phyloP scores from a whole-genome alignment of 2,888 invertebrate species.

The Magallana nippona region DNA sequence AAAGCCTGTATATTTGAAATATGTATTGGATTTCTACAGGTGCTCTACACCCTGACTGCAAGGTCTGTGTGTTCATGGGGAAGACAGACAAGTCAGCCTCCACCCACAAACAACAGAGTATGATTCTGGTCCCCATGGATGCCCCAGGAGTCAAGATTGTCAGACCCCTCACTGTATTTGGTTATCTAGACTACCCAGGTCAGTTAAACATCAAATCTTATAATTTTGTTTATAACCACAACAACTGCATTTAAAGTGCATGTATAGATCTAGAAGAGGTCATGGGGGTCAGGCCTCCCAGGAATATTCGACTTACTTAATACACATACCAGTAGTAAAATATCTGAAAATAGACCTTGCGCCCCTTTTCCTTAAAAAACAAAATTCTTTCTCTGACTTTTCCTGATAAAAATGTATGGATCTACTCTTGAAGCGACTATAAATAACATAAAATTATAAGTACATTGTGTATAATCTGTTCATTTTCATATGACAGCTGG shows the following conservation, averaged over 20 bases:
- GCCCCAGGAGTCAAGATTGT: slow-evolving; percentile 80
- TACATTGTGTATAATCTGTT: neutral
- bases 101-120: slow-evolving; percentile 80
- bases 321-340: too few species aligned
- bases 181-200: slow-evolving; percentile 80
- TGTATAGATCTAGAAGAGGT: too few species aligned
- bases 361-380: too few species aligned
- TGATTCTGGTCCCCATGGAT: slow-evolving; percentile 82
- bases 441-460: too few species aligned
- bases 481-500: slow-evolving; percentile 73
- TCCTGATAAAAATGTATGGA: too few species aligned
- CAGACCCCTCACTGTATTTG: slow-evolving; percentile 80
- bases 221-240: neutral
- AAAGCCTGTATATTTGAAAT: neutral
- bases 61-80: slow-evolving; percentile 81
- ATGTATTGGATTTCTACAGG: slow-evolving; percentile 60
- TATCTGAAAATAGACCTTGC: too few species aligned
- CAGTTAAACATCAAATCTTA: slow-evolving; percentile 29
- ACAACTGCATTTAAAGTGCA: too few species aligned
- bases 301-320: too few species aligned
- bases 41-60: slow-evolving; percentile 80
- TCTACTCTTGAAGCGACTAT: too few species aligned
- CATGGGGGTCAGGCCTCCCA: too few species aligned
- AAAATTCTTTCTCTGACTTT: too few species aligned
- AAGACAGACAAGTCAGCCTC: slow-evolving; percentile 76